These are phyloP conservation scores for Corythornis madagascariensis DNA, from an alignment of 2,113 vertebrate genomes.

Conservation along the genomic window DNA sequence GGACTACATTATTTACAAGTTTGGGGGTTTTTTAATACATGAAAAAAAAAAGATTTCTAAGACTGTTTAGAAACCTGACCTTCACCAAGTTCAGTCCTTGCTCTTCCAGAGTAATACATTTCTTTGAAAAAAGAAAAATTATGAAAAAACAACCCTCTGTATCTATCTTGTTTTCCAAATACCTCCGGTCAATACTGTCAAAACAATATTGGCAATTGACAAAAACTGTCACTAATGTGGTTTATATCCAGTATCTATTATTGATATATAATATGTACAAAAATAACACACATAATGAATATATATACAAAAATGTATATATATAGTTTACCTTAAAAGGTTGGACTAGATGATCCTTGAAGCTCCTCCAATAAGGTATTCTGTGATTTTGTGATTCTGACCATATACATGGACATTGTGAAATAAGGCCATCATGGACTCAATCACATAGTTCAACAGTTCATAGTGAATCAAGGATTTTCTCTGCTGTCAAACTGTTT, in stretches of 20 bases:
- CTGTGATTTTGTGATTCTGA: no score
- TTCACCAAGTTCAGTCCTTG: not conserved
- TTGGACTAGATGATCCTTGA: no score
- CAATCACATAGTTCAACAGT: not conserved
- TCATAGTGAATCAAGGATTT: not conserved
- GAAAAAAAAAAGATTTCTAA: not conserved
- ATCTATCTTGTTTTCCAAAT: not conserved
- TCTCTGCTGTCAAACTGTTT: not conserved
- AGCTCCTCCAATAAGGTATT: no score
- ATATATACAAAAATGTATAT: no score
- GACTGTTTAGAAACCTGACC: not conserved
- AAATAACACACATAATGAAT: not conserved
- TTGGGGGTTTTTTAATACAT: not conserved
- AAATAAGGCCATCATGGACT: not conserved
- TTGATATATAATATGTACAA: not conserved
- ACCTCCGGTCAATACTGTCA: not conserved
- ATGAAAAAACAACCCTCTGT: not conserved
- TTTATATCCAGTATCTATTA: not conserved
- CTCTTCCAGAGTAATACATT: not conserved
- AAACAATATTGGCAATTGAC: not conserved
- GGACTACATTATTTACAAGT: not conserved
- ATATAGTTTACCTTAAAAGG: no score
- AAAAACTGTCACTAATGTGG: not conserved
- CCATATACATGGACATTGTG: rapidly evolving
- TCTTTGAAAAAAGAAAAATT: not conserved